A percentile compares a stretch with the other conserved stretches of the same genome.
phyloP scores from a whole-genome alignment of 2,797 vertebrate species.

The Cynopterus sphinx region DNA sequence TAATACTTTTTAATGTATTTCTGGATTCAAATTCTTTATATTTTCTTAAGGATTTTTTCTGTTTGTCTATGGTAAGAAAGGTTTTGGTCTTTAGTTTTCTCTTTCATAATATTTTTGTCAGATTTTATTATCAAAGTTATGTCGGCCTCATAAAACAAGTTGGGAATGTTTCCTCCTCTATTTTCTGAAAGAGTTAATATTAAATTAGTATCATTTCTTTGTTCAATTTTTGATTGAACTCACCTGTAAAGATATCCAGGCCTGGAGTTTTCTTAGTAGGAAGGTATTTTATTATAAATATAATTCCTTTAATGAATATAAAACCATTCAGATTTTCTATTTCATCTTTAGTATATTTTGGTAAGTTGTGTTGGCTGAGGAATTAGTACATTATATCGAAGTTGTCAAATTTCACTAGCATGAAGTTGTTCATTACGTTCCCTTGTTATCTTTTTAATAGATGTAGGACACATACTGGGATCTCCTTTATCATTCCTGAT shows the following conservation, averaged over 20 bases:
- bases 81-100: constrained; percentile 2
- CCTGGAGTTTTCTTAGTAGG: background rate
- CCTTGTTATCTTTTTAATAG: background rate
- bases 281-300: background rate
- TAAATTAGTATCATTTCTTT: background rate
- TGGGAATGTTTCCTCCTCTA: background rate
- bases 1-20: constrained; percentile 3
- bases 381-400: background rate
- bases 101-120: constrained; percentile 10
- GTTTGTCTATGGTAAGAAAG: background rate
- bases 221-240: background rate
- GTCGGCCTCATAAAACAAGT: background rate
- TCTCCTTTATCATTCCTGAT: background rate
- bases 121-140: background rate
- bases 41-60: background rate
- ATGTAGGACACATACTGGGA: background rate
- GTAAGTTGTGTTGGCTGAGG: background rate
- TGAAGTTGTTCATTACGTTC: background rate
- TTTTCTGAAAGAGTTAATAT: background rate
- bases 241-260: background rate
- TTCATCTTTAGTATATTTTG: background rate
- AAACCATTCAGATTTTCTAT: background rate
- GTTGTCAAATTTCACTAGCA: background rate
- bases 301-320: background rate
- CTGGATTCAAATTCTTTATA: background rate